phyloP scores from a whole-genome alignment of 2,888 invertebrate species.

The Antitype chi region DNA sequence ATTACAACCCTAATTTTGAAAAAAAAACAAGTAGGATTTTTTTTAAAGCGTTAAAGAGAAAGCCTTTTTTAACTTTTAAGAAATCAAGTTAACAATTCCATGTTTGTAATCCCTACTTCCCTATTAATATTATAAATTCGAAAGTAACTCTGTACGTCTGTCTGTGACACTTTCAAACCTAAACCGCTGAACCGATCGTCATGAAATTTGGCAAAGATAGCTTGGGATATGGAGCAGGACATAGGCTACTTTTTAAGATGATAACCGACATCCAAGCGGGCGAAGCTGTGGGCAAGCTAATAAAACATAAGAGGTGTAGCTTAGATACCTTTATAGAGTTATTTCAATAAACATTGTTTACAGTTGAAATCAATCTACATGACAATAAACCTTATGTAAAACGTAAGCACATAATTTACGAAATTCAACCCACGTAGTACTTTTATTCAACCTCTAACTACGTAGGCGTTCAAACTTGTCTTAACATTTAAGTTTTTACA shows the following conservation, averaged over 20 bases:
- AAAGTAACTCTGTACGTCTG: too few relatives aligned
- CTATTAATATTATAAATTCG: too few relatives aligned
- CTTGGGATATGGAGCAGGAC: too few relatives aligned
- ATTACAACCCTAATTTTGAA: conserved; percentile 20
- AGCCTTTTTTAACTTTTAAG: not conserved
- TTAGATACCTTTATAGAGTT: not conserved
- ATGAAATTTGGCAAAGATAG: too few relatives aligned
- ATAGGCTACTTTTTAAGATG: too few relatives aligned
- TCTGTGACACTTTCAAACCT: too few relatives aligned
- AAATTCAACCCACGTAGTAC: conserved; percentile 51
- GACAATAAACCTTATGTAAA: conserved; percentile 45
- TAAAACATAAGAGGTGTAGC: not conserved
- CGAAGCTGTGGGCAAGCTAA: too few relatives aligned
- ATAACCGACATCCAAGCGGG: too few relatives aligned
- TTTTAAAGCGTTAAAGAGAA: not conserved
- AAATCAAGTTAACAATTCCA: conserved; percentile 4
- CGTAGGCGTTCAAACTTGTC: conserved; percentile 58
- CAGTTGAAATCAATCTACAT: conserved; percentile 38
- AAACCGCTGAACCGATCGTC: too few relatives aligned
- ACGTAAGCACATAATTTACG: conserved; percentile 44
- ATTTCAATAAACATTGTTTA: conserved; percentile 25
- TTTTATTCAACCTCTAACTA: conserved; percentile 34
- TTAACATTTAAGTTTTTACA: conserved; percentile 46
- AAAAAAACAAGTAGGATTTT: not conserved
- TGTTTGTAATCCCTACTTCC: not conserved